phyloP scores from a whole-genome alignment of 2,888 invertebrate species.

The Cephus pygmeus region DNA sequence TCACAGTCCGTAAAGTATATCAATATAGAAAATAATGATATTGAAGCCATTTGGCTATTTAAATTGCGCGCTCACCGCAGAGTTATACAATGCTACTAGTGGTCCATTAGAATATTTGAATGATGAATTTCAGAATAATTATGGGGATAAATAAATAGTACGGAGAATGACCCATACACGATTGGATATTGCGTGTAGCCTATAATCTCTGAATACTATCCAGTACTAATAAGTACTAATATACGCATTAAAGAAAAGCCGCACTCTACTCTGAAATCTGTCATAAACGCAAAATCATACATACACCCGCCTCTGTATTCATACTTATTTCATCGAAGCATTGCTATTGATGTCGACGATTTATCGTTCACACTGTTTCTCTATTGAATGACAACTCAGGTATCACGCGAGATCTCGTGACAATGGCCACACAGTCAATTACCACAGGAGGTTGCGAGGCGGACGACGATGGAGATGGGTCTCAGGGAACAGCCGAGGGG shows the following conservation, averaged over 20 bases:
- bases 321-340: neutral
- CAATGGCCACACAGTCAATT: conserved; percentile 62
- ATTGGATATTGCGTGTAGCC: neutral
- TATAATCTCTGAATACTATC: neutral
- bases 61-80: neutral
- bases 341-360: neutral
- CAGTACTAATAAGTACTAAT: neutral
- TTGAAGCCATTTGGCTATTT: neutral
- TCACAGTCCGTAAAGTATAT: neutral
- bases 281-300: neutral
- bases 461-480: conserved; percentile 62
- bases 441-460: conserved; percentile 59
- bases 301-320: neutral
- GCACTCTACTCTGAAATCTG: neutral
- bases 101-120: neutral
- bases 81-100: neutral
- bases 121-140: neutral
- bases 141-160: neutral
- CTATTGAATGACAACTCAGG: conserved; percentile 53
- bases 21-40: neutral
- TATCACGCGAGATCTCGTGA: conserved; percentile 66
- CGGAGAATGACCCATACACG: conserved; percentile 21
- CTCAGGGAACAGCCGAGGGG: conserved; percentile 59
- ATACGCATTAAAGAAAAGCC: neutral
- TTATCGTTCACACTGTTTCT: neutral